Base-by-base conservation (phyloP, 2,113 vertebrate genomes). In the Phalacrocorax aristotelis region DNA sequence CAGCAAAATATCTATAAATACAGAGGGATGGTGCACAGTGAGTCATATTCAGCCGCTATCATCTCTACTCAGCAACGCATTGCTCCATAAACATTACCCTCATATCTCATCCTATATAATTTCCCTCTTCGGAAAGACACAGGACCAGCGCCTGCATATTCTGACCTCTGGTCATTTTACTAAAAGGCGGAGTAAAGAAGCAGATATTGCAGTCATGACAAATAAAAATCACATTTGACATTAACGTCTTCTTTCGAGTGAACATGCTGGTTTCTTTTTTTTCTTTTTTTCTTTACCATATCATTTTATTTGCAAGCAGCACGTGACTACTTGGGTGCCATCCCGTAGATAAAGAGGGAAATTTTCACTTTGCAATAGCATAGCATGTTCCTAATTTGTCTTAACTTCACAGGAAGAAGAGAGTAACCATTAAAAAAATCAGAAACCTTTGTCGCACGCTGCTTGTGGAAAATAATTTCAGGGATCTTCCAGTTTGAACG, bases 401-500 rank as follows among this genome's bases (percentile, higher is more conserved):
- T 32, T 44, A 34, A 79, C 11, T 25, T 66, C 22, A 51, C 29
- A 52, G 27, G 21, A 20, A 49, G 36, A 34, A 29, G 38, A 52
- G 32, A 81, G 51, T 75, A 79, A 48, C 20, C 29, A 70, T 82
- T 70, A 89, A 76, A 94, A 94, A 96, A 66, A 69, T 75, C 13
- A n/a, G 69, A 90, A 65, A 70, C n/a, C 44, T 93, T 52, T 86
- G 69, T 89, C 32, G 29, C 68, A 84, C 60, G 36, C 44, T 51
- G 79, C 94, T 96, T 18, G 76, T 68, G 95, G 95, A 72, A 96
- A 84, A 57, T n/a, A 65, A 92, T 88, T 95, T 80, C 96, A 65
- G n/a, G 42, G 54, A 36, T 88, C 93, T 65, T 92, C 81, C 95
- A 93, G 89, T 93, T 74, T 54, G 70, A 81, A 70, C 88, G 89